A percentile compares a stretch with the other conserved stretches of the same genome.
Evolutionary conservation across 92 coral and sea anemone genomes (phyloP).

Genomic region (Phymanthus crucifer): DNA sequence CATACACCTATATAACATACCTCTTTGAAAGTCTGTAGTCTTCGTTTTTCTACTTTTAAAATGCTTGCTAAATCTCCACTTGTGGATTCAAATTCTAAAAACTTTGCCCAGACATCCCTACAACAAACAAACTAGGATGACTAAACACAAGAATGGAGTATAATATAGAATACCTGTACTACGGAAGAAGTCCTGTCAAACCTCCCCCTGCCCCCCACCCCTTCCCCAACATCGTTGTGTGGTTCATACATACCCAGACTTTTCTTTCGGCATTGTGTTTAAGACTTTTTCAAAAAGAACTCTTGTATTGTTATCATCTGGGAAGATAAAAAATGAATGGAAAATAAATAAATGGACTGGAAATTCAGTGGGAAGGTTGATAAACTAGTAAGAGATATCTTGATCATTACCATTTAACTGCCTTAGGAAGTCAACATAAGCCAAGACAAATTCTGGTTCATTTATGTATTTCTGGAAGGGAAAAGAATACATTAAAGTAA

Average conservation of each 20-base stretch:
- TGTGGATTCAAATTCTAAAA: slow-evolving; percentile 86
- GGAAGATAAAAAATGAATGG: background rate
- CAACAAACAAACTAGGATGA: background rate
- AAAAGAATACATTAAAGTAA: too few species aligned
- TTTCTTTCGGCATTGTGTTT: slow-evolving; percentile 91
- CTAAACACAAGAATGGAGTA: background rate
- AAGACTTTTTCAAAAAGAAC: slow-evolving; percentile 93
- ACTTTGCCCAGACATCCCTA: slow-evolving; percentile 87
- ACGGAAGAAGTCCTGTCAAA: background rate
- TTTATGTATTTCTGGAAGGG: slow-evolving; percentile 66
- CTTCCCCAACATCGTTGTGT: background rate
- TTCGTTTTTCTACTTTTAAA: slow-evolving; percentile 92
- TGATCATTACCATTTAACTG: slow-evolving; percentile 90
- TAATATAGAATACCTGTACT: background rate
- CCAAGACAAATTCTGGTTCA: slow-evolving; percentile 91
- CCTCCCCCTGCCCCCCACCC: background rate
- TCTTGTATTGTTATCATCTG: slow-evolving; percentile 98
- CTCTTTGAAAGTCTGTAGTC: slow-evolving; percentile 79
- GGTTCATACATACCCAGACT: slow-evolving; percentile 62
- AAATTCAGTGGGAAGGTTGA: background rate
- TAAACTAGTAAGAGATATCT: background rate
- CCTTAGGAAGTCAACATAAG: slow-evolving; percentile 90
- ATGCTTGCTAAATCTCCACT: slow-evolving; percentile 94
- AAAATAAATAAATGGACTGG: background rate
- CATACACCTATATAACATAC: slow-evolving; percentile 37